Conservation (phyloP, 1,140 invertebrate genomes). For the Telenomus remus region DNA sequence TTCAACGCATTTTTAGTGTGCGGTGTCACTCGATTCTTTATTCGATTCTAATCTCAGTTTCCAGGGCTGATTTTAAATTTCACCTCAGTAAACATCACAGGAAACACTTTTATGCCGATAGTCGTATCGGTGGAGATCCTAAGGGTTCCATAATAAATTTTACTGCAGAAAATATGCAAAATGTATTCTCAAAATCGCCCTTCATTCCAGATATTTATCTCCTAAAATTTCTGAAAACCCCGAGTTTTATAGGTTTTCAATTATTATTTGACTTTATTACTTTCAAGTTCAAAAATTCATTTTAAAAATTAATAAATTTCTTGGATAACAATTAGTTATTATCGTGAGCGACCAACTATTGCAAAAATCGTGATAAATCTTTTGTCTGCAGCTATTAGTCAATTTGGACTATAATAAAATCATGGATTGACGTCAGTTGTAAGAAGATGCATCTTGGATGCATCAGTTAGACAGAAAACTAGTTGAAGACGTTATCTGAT, state of each 20-base stretch:
- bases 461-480: too few relatives aligned
- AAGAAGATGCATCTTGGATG: too few relatives aligned
- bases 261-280: background rate
- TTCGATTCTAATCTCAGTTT: conserved; percentile 34
- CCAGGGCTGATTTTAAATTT: conserved; percentile 33
- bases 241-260: background rate
- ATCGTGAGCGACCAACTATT: too few relatives aligned
- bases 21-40: conserved; percentile 5
- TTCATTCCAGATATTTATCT: conserved; percentile 31
- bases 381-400: too few relatives aligned
- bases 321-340: too few relatives aligned
- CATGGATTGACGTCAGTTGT: too few relatives aligned
- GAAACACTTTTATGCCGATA: background rate
- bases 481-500: too few relatives aligned
- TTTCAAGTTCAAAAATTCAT: background rate
- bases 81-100: background rate
- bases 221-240: background rate
- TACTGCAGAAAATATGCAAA: conserved; percentile 42
- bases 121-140: conserved; percentile 13
- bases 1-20: background rate
- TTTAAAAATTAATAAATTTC: too few relatives aligned
- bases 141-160: conserved; percentile 33
- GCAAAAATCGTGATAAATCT: too few relatives aligned
- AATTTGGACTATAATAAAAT: too few relatives aligned
- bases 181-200: background rate